Base-by-base conservation (phyloP, 2,888 invertebrate species). In the Athripsodes cinereus region DNA sequence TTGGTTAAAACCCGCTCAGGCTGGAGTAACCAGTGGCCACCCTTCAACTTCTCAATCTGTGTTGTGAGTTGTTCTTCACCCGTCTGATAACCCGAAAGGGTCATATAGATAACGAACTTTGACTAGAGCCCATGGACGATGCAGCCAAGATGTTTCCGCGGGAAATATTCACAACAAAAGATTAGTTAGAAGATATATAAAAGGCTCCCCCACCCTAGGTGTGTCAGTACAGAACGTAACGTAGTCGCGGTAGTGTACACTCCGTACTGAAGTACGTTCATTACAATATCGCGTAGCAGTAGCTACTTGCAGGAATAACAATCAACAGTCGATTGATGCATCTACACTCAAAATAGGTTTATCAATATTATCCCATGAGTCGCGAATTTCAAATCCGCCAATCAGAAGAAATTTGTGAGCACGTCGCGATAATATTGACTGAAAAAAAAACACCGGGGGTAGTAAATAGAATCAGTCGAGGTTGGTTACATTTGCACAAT, bases 21-120 rank as follows among this genome's bases (percentile, higher is more conserved):
- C n/a, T n/a, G n/a, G n/a, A n/a, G n/a, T n/a, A n/a, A n/a, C n/a
- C n/a, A n/a, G n/a, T n/a, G n/a, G n/a, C n/a, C n/a, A n/a, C 40
- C 40, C 40, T 8, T 40, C n/a, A n/a, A 53, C 34, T 31, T 13
- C 40, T 40, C 40, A 40, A 40, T 40, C 26, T 26, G 26, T 55
- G 49, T 51, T 51, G 22, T 55, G 19, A 19, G n/a, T 58, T 59
- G 55, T 55, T 47, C 48, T 59, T 52, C 52, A 34, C 40, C 55
- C 48, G 34, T 44, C 44, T 44, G 58, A 60, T 60, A 60, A 60
- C 60, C 60, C 46, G 26, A 16, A 31, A 20, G 50, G 18, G 52
- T 55, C 59, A 61, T 21, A 58, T 57, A 57, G 44, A 40, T 26
- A 50, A 31, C 58, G 62, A 62, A 62, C 62, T 62, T 62, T 62